phyloP scores from a whole-genome alignment of 2,888 invertebrate species.

The Myathropa florea region DNA sequence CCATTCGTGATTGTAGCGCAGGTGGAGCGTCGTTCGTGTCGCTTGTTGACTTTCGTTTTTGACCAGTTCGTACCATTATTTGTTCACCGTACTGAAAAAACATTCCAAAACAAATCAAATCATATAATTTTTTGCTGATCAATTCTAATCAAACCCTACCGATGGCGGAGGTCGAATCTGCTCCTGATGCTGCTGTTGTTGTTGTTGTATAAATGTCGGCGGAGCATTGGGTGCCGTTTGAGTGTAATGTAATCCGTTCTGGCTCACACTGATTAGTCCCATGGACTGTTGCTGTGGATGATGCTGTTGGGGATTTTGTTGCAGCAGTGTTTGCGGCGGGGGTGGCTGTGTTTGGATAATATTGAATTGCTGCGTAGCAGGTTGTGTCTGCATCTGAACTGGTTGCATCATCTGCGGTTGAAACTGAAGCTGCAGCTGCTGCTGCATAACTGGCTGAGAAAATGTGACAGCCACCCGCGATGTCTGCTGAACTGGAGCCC shows the following conservation, averaged over 20 bases:
- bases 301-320: conserved; percentile 34
- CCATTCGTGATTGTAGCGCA: conserved; percentile 53
- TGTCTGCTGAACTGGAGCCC: conserved; percentile 49
- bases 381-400: conserved; percentile 61
- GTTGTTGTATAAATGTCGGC: conserved; percentile 45
- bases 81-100: conserved; percentile 53
- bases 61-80: conserved; percentile 44
- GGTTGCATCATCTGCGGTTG: conserved; percentile 65
- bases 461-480: conserved; percentile 57
- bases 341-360: conserved; percentile 63
- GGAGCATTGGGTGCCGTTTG: conserved; percentile 44
- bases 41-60: conserved; percentile 60
- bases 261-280: conserved; percentile 56
- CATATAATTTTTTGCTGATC: neutral
- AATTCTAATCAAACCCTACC: conserved; percentile 1
- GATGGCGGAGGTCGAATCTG: conserved; percentile 28
- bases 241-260: conserved; percentile 51
- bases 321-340: conserved; percentile 43
- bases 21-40: conserved; percentile 55
- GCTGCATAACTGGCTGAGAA: conserved; percentile 64
- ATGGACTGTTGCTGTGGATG: conserved; percentile 30
- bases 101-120: neutral
- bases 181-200: conserved; percentile 20
- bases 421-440: conserved; percentile 60
- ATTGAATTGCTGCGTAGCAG: conserved; percentile 57